These are phyloP conservation scores for Camptogramma bilineatum DNA, from an alignment of 2,888 invertebrate species.

Conservation along the genomic window DNA sequence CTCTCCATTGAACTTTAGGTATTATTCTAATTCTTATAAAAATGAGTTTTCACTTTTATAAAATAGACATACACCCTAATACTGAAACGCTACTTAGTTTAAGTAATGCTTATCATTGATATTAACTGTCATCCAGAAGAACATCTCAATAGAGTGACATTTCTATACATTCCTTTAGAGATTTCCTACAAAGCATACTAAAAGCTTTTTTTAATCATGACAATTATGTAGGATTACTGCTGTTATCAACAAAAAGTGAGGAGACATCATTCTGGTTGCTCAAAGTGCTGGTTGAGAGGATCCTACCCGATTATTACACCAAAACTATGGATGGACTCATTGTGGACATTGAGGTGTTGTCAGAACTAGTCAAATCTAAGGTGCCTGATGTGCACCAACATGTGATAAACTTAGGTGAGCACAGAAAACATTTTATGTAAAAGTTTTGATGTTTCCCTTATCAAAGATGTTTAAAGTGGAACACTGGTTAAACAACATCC, in stretches of 20 bases:
- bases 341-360: conserved; percentile 95
- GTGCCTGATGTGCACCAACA: conserved; percentile 93
- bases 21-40: too few species aligned
- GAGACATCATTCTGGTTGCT: conserved; percentile 97
- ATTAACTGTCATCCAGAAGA: too few species aligned
- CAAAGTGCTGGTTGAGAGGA: conserved; percentile 94
- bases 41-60: too few species aligned
- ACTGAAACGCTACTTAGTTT: too few species aligned
- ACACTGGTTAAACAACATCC: too few species aligned
- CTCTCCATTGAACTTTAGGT: too few species aligned
- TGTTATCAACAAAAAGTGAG: conserved; percentile 95
- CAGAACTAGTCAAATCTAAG: conserved; percentile 93
- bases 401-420: conserved; percentile 89
- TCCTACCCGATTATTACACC: conserved; percentile 95
- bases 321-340: conserved; percentile 95
- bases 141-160: too few species aligned
- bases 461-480: too few species aligned
- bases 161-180: too few species aligned
- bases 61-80: too few species aligned
- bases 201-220: background rate
- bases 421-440: background rate
- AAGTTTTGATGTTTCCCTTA: too few species aligned
- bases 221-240: conserved; percentile 86
- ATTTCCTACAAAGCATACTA: background rate
- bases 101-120: too few species aligned